A percentile compares a stretch with the other conserved stretches of the same genome.
Evolutionary conservation across 1,140 invertebrate species (phyloP).

Genomic region (Luehdorfia chinensis): DNA sequence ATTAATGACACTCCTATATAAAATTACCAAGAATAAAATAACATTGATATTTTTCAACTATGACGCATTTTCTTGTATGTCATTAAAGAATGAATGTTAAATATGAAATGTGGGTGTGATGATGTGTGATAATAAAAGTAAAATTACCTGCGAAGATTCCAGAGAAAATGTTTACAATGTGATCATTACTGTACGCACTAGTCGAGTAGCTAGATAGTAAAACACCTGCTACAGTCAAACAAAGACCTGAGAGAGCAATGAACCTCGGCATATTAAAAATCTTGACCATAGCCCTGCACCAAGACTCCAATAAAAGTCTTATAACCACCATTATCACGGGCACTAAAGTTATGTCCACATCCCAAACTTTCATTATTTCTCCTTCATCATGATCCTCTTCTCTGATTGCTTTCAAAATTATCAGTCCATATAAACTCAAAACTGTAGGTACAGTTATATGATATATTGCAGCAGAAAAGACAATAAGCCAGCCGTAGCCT

Average conservation of each 20-base stretch:
- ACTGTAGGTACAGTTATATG: slow-evolving; percentile 78
- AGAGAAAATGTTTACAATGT: slow-evolving; percentile 69
- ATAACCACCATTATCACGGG: slow-evolving; percentile 77
- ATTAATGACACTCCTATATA: too few species aligned
- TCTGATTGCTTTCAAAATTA: slow-evolving; percentile 68
- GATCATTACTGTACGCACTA: slow-evolving; percentile 52
- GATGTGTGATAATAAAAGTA: too few species aligned
- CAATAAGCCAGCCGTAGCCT: slow-evolving; percentile 81
- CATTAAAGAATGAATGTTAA: too few species aligned
- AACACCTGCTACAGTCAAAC: slow-evolving; percentile 67
- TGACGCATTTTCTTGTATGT: too few species aligned
- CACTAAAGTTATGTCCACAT: slow-evolving; percentile 73
- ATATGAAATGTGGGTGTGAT: too few species aligned
- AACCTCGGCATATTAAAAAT: slow-evolving; percentile 76
- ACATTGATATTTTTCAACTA: too few species aligned
- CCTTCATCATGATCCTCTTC: slow-evolving; percentile 61
- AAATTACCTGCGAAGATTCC: slow-evolving; percentile 66
- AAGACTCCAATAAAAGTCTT: slow-evolving; percentile 75
- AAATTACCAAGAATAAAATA: too few species aligned
- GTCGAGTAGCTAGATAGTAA: slow-evolving; percentile 67
- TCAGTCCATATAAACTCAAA: slow-evolving; percentile 75
- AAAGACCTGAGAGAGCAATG: slow-evolving; percentile 71
- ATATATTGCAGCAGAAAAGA: slow-evolving; percentile 78
- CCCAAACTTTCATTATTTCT: slow-evolving; percentile 67
- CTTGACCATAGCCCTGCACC: slow-evolving; percentile 75